Base-by-base conservation (phyloP, 2,113 vertebrate species). In the Ranitomeya variabilis region DNA sequence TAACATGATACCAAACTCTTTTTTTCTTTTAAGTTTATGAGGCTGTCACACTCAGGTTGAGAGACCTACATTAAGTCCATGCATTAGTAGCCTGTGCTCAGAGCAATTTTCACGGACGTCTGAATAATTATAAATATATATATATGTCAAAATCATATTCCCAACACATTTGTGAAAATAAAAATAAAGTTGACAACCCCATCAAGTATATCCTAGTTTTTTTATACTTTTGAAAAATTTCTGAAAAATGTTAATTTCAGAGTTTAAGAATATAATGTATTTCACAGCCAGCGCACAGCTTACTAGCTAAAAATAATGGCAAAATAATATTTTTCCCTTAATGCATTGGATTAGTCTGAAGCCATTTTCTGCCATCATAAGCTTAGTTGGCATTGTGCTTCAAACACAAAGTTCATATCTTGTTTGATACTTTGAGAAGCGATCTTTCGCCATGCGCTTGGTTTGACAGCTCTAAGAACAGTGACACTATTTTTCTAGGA, bases 381-480 rank as follows among this genome's bases (percentile, higher is more conserved):
- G 21, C 9, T 76, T 51, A 52, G 73, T 52, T 76, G 73, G 57
- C 79, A 81, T 81, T 23, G 7, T n/a, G 66, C 82, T 15, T 67
- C 82, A 69, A 60, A 59, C 57, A 71, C 66, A 84, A 52, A 69
- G n/a, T 66, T 37, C 66, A 55, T 71, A 71, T 71, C 21, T 52
- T 15, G 62, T 67, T 69, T 54, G 52, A 69, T 84, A 71, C 51
- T 84, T 21, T 54, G 37, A 84, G 82, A 71, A 84, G 26, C 0
- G 37, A 83, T 83, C 37, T 37, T 66, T 19, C 51, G 80, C 31
- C 60, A 83, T 21, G 59, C n/a, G 52, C 13, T 71, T 84, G 15
- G 64, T 21, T 10, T 84, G 82, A 84, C 82, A 84, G 64, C 64
- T 71, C 45, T 84, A 71, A 84, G 82, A 69, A 66, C n/a, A 51